A percentile compares a stretch with the other conserved stretches of the same genome.
These are phyloP conservation scores for Silurus asotus DNA, from an alignment of 2,113 vertebrate species.

Conservation along the genomic window DNA sequence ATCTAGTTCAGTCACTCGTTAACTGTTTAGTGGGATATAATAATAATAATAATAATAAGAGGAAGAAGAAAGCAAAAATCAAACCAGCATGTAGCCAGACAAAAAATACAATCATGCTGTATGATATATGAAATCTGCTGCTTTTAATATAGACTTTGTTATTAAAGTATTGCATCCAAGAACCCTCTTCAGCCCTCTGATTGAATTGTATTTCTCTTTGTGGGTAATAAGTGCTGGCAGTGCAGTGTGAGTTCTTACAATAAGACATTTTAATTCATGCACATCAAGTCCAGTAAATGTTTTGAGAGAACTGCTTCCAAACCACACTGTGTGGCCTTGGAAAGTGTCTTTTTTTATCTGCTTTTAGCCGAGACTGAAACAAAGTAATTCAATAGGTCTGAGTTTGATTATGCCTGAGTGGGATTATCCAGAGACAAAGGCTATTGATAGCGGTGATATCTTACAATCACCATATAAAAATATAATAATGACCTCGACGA, in stretches of 20 bases:
- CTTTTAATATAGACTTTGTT: neutral
- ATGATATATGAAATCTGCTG: neutral
- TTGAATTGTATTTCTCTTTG: neutral
- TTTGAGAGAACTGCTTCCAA: constrained; percentile 20
- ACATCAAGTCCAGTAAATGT: neutral
- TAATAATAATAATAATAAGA: neutral
- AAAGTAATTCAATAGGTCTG: constrained; percentile 44
- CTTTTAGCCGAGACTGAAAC: neutral
- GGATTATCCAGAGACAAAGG: constrained; percentile 20
- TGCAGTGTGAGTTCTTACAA: neutral
- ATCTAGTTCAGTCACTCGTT: neutral
- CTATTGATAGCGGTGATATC: constrained; percentile 12
- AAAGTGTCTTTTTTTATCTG: neutral
- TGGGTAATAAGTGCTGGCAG: constrained; percentile 13
- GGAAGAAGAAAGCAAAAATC: no score
- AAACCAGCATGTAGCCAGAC: neutral
- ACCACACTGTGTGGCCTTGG: neutral
- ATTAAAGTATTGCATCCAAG: neutral
- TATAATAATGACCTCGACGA: neutral
- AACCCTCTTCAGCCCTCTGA: neutral
- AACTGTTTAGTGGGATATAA: neutral
- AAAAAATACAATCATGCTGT: neutral
- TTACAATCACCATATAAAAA: neutral
- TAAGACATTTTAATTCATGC: neutral
- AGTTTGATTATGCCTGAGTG: constrained; percentile 43